Base-by-base conservation (phyloP, 2,113 vertebrate genomes). In the Gnathonemus longibarbis region DNA sequence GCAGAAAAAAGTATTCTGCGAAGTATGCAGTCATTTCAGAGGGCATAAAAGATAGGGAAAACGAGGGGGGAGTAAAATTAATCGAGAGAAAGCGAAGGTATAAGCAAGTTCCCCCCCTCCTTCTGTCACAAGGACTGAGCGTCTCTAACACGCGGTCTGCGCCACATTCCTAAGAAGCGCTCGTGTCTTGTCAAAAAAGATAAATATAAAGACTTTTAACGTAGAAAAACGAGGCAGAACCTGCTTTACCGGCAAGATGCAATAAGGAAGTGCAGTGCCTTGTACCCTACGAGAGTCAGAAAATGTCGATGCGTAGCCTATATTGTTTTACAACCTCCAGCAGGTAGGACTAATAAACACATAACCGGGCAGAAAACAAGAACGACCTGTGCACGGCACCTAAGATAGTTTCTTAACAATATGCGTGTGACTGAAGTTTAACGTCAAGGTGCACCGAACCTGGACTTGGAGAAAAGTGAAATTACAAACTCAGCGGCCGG, bases 251-350 rank as follows among this genome's bases (percentile, higher is more conserved):
- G 48, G 70, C 49, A 90, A 84, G 88, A 90, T 92, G 89, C 91
- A 91, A 91, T 93, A 92, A 93, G 92, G 93, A 92, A 92, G 93
- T 93, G 49, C 58, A 35, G 77, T 89, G 89, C 74, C 88, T 66
- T 46, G 74, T 74, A 77, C 62, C 88, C 53, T 56, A 87, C 66
- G 90, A 89, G 56, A 48, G 21, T 52, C 27, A 84, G 85, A 84
- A 84, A 89, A 62, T 46, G 39, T 84, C 89, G 66, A 89, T 50
- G 45, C 39, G 35, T 42, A 27, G n/a, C n/a, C 27, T 70, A 89
- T 62, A 53, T 39, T 17, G 52, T 58, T 89, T 45, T 35, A 50
- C 50, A 88, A 66, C 39, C 27, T 31, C 24, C 8, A 49, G 24
- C 49, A 84, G 50, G 49, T 85, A 84, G 39, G 24, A 39, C 50